These are phyloP conservation scores for Pipa parva DNA, from an alignment of 2,113 vertebrate species.

Conservation along the genomic window DNA sequence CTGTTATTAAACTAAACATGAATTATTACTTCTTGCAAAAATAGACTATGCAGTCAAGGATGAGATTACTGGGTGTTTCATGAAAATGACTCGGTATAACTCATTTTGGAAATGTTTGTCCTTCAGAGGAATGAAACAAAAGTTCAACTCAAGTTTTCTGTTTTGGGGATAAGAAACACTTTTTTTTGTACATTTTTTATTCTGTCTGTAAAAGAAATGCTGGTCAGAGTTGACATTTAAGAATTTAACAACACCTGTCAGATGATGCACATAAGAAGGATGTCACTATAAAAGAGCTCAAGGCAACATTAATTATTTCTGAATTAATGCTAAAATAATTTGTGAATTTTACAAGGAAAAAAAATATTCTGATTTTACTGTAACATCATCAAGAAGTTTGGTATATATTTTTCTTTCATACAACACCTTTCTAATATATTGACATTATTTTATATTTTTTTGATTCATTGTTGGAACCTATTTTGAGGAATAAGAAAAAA, in stretches of 20 bases:
- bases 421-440: no score
- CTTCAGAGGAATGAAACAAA: slow-evolving; percentile 22
- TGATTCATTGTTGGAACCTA: no score
- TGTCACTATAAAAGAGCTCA: no score
- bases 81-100: slow-evolving; percentile 22
- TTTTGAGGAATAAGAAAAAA: no score
- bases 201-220: background rate
- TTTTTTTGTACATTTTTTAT: background rate
- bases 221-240: slow-evolving; percentile 13
- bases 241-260: background rate
- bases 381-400: no score
- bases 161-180: slow-evolving; percentile 1
- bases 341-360: no score
- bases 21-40: slow-evolving; percentile 27
- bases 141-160: slow-evolving; percentile 18
- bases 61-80: slow-evolving; percentile 29
- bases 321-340: no score
- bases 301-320: no score
- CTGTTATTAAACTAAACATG: slow-evolving; percentile 30
- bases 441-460: no score
- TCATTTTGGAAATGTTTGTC: slow-evolving; percentile 31
- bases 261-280: background rate
- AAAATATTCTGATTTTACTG: no score
- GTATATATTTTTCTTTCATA: no score
- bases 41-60: slow-evolving; percentile 36